Percentiles rank a stretch among this genome's conserved stretches.
These are phyloP conservation scores for Psittacula derbiana DNA, from an alignment of 2,797 vertebrate species.

Conservation along the genomic window DNA sequence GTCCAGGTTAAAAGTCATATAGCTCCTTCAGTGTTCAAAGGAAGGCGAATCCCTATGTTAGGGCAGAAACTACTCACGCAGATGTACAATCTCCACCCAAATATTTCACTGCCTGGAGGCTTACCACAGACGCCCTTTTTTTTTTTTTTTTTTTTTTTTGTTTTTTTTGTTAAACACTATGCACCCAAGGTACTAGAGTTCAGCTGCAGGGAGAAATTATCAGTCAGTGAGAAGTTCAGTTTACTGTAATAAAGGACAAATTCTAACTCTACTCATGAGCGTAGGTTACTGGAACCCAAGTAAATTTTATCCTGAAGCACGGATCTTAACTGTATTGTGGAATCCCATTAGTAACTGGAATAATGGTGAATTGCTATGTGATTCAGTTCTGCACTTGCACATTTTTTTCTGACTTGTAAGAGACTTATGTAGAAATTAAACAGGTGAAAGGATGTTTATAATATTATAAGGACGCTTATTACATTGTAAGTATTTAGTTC, in stretches of 20 bases:
- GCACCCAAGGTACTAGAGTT: neutral
- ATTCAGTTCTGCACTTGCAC: neutral
- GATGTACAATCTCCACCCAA: slow-evolving; percentile 35
- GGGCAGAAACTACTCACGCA: slow-evolving; percentile 39
- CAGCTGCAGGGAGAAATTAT: neutral
- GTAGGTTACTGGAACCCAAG: neutral
- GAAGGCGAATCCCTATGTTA: neutral
- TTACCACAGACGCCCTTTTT: neutral
- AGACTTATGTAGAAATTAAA: neutral
- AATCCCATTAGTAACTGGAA: neutral
- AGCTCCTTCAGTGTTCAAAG: slow-evolving; percentile 1
- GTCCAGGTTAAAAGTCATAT: slow-evolving; percentile 5
- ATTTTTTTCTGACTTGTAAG: neutral
- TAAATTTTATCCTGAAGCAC: neutral
- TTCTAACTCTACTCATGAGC: neutral
- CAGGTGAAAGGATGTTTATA: neutral
- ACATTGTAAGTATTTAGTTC: neutral
- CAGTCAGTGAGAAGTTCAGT: neutral
- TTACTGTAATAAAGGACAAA: neutral
- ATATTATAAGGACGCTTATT: neutral
- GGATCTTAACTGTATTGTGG: neutral
- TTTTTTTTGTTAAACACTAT: neutral
- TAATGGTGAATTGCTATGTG: neutral
- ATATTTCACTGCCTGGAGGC: slow-evolving; percentile 1
- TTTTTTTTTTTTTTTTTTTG: neutral